phyloP scores from a whole-genome alignment of 2,888 invertebrate species.

The Caenorhabditis sp. region DNA sequence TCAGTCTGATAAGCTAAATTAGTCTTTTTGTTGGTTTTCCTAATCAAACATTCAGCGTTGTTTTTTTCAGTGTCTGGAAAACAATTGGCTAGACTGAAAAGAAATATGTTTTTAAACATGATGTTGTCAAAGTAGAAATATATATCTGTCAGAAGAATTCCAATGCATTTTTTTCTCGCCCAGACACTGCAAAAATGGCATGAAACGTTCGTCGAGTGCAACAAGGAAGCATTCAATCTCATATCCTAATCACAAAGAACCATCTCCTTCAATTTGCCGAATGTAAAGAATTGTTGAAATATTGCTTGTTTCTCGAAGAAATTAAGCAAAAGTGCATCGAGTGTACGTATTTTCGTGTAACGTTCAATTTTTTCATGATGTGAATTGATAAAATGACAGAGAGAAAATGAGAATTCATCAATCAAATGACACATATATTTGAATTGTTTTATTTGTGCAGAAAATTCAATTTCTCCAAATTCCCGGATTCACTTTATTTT shows the following conservation, averaged over 20 bases:
- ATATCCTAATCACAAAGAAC: not conserved
- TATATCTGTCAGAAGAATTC: too few species aligned
- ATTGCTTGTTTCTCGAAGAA: not conserved
- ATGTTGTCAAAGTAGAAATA: too few species aligned
- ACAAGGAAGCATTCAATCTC: not conserved
- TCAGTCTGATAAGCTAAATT: too few species aligned
- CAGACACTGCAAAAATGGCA: not conserved
- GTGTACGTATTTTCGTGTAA: too few species aligned
- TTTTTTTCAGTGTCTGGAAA: too few species aligned
- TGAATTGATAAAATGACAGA: not conserved
- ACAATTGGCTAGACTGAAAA: too few species aligned
- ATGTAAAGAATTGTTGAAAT: not conserved
- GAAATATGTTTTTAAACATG: too few species aligned
- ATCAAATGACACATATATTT: not conserved
- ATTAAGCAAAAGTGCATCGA: not conserved
- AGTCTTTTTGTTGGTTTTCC: too few species aligned
- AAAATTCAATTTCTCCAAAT: too few species aligned
- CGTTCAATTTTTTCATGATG: too few species aligned
- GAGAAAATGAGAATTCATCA: not conserved
- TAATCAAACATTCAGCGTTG: too few species aligned
- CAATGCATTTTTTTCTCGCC: too few species aligned
- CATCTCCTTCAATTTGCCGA: not conserved
- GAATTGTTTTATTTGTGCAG: not conserved
- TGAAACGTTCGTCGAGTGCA: not conserved
- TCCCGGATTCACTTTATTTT: not conserved